Base-by-base conservation (phyloP, 2,797 vertebrate species). In the Sphaeramia orbicularis region DNA sequence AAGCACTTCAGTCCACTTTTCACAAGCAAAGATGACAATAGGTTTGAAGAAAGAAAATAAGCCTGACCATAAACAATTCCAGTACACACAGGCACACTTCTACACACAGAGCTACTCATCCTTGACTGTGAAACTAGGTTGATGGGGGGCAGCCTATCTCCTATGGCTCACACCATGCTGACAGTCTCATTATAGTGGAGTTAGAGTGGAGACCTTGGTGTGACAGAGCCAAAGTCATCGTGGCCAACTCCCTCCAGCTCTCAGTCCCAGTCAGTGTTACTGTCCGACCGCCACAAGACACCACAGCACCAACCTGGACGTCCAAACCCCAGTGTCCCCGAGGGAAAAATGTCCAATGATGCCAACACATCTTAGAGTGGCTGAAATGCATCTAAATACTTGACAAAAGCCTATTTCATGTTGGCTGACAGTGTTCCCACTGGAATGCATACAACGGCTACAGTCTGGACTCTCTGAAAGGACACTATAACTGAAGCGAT, bases 111-210 rank as follows among this genome's bases (percentile, higher is more conserved):
- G 65, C 51, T 74, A 45, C 83, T 84, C 82, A 88, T 83, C 81
- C 81, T 58, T 87, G 78, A 83, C 78, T 80, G 72, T 80, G 70
- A 82, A 86, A 80, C 55, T 66, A 56, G 85, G 75, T 71, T 84
- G 78, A 82, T 73, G 74, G 79, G 81, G 82, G 84, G 73, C 74
- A 80, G 79, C 66, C 82, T 65, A 79, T 86, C 86, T 84, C 81
- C 62, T 32, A 61, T 81, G 71, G 74, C 83, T 88, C 81, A 74
- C 71, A 55, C 52, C 14, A 27, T 35, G 59, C 76, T 86, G 89
- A 86, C 88, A 91, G 83, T 57, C 86, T 90, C 85, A 91, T 90
- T 90, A 89, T 58, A 80, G 81, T 43, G 61, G 84, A 89, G 83
- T 83, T 86, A 76, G 76, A 86, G 84, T 53, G 60, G 81, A 76